Percentiles rank a stretch among this genome's conserved stretches.
Conservation (phyloP, 2,797 vertebrate species). For the Setipinna tenuifilis region DNA sequence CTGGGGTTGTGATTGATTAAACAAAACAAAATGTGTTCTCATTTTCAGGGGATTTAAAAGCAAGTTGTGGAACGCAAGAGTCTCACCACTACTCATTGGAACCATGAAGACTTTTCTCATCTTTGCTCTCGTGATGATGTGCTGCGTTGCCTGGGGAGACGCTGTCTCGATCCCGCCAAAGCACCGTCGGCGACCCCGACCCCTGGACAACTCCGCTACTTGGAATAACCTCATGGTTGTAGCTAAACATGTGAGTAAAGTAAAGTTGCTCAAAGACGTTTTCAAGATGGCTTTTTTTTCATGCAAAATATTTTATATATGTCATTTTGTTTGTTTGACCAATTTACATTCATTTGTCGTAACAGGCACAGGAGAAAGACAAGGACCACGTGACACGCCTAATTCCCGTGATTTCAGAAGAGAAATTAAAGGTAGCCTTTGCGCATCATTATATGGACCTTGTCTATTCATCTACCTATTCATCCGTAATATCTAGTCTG, state of each 20-base stretch:
- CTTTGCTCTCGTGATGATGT: constrained; percentile 39
- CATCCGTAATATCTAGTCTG: neutral
- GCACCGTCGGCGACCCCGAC: constrained; percentile 36
- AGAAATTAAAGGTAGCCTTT: constrained; percentile 43
- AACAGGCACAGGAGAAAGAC: constrained; percentile 73
- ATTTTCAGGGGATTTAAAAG: neutral
- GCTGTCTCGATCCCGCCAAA: constrained; percentile 2
- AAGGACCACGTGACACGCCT: constrained; percentile 76
- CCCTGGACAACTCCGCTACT: constrained; percentile 54
- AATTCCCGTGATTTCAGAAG: constrained; percentile 55
- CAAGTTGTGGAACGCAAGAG: neutral
- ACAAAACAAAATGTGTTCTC: neutral
- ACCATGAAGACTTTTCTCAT: constrained; percentile 45
- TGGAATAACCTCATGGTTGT: constrained; percentile 54
- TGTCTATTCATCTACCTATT: neutral
- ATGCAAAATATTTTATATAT: neutral
- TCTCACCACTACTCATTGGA: neutral
- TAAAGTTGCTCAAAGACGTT: neutral
- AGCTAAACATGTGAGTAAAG: constrained; percentile 52
- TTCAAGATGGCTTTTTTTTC: neutral
- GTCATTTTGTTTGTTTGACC: neutral
- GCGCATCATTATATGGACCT: neutral
- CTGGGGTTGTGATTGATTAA: neutral
- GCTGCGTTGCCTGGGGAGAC: constrained; percentile 10
- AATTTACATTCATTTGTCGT: constrained; percentile 17